These are phyloP conservation scores for Stenoptilia bipunctidactyla DNA, from an alignment of 2,888 invertebrate genomes.

Conservation along the genomic window DNA sequence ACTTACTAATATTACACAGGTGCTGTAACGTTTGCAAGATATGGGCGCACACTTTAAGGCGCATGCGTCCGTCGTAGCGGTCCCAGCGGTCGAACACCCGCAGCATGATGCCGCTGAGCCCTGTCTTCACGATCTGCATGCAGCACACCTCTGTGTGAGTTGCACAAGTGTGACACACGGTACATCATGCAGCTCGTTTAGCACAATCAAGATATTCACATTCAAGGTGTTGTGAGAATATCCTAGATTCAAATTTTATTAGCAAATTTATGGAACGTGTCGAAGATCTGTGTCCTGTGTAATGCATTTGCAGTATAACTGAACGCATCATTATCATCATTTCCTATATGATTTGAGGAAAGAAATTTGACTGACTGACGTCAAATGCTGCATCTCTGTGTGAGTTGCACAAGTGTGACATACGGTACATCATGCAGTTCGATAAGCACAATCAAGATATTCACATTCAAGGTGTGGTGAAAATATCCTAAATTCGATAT, in stretches of 20 bases:
- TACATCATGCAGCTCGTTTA: background rate
- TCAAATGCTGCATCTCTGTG: constrained; percentile 72
- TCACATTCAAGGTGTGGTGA: too few relatives aligned
- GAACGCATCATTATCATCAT: too few relatives aligned
- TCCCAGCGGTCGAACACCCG: constrained; percentile 76
- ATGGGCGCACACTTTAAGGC: constrained; percentile 73
- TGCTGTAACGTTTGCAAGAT: constrained; percentile 73
- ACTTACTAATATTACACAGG: constrained; percentile 73
- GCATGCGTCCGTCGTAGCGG: constrained; percentile 73
- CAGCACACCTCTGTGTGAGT: constrained; percentile 74
- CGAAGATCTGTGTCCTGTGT: too few relatives aligned
- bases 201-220: too few relatives aligned
- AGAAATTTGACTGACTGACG: too few relatives aligned
- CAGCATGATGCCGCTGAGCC: constrained; percentile 68
- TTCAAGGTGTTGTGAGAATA: too few relatives aligned
- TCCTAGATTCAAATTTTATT: too few relatives aligned
- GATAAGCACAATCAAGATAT: too few relatives aligned
- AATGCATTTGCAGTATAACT: too few relatives aligned
- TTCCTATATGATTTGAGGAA: too few relatives aligned
- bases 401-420: constrained; percentile 27
- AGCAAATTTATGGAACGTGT: too few relatives aligned
- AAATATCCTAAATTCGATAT: too few relatives aligned
- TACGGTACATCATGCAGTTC: background rate
- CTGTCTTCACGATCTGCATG: constrained; percentile 74
- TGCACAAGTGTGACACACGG: constrained; percentile 1